A percentile compares a stretch with the other conserved stretches of the same genome.
Evolutionary conservation across 2,888 invertebrate genomes (phyloP).

Genomic region (Ormyrus thymus): DNA sequence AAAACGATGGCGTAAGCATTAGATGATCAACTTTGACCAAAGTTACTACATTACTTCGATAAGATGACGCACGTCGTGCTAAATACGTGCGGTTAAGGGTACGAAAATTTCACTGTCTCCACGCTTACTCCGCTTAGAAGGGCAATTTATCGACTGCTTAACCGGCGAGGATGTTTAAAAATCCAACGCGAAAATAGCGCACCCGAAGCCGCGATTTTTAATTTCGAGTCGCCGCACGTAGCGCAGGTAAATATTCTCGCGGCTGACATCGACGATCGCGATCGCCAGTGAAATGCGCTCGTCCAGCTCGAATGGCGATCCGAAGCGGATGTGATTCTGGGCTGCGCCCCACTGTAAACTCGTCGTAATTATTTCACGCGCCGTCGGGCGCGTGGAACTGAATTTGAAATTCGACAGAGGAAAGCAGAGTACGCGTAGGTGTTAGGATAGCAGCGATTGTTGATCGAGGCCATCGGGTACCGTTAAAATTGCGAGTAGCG

Average conservation of each 20-base stretch:
- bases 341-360: background rate
- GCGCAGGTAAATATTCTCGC: background rate
- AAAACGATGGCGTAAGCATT: slow-evolving; percentile 17
- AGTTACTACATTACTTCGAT: slow-evolving; percentile 43
- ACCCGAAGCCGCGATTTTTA: too few relatives aligned
- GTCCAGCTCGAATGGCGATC: background rate
- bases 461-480: slow-evolving; percentile 41
- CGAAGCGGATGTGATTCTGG: background rate
- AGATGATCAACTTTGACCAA: slow-evolving; percentile 40
- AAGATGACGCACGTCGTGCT: background rate
- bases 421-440: background rate
- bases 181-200: too few relatives aligned
- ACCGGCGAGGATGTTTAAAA: too few relatives aligned
- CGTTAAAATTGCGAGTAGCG: slow-evolving; percentile 38
- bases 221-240: too few relatives aligned
- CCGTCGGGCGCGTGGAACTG: background rate
- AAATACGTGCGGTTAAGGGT: background rate
- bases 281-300: background rate
- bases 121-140: too few relatives aligned
- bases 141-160: too few relatives aligned
- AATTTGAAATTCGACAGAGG: background rate
- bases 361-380: background rate
- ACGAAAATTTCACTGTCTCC: too few relatives aligned
- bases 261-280: background rate
- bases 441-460: background rate